phyloP scores from a whole-genome alignment of 2,888 invertebrate genomes.

The Drosophila prostipennis region DNA sequence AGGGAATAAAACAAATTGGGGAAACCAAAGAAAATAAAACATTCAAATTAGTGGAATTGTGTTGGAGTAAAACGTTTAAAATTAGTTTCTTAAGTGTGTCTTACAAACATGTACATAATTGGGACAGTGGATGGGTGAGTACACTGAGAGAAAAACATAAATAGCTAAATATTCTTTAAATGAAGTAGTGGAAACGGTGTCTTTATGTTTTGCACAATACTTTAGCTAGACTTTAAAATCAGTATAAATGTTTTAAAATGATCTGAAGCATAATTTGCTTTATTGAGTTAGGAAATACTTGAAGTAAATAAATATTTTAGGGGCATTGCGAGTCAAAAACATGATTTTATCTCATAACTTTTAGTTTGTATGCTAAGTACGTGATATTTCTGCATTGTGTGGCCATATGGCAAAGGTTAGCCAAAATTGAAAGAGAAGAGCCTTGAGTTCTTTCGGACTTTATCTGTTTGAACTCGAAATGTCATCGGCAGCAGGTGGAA shows the following conservation, averaged over 20 bases:
- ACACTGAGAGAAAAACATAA: slow-evolving; percentile 6
- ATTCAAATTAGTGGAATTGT: slow-evolving; percentile 36
- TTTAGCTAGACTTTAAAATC: neutral
- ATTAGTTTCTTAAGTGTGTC: slow-evolving; percentile 26
- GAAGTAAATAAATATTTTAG: neutral
- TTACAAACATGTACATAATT: slow-evolving; percentile 12
- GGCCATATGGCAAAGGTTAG: slow-evolving; percentile 24
- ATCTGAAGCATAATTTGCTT: neutral
- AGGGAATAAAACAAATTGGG: slow-evolving; percentile 29
- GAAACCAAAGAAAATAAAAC: slow-evolving; percentile 29
- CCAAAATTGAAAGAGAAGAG: slow-evolving; percentile 35
- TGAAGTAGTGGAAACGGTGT: neutral
- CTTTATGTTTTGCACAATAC: no score
- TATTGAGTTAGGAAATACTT: no score
- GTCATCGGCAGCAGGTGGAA: slow-evolving; percentile 32
- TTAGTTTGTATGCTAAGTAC: neutral
- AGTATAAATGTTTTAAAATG: neutral
- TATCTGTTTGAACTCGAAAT: slow-evolving; percentile 35
- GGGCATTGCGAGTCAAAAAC: neutral
- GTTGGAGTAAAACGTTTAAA: slow-evolving; percentile 19
- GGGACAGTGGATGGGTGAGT: slow-evolving; percentile 18
- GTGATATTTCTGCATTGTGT: neutral
- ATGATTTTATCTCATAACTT: neutral
- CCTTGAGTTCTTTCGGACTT: slow-evolving; percentile 35
- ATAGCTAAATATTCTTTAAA: neutral